These are phyloP conservation scores for Brachionus koreanus DNA, from an alignment of 1,140 invertebrate species.

Conservation along the genomic window DNA sequence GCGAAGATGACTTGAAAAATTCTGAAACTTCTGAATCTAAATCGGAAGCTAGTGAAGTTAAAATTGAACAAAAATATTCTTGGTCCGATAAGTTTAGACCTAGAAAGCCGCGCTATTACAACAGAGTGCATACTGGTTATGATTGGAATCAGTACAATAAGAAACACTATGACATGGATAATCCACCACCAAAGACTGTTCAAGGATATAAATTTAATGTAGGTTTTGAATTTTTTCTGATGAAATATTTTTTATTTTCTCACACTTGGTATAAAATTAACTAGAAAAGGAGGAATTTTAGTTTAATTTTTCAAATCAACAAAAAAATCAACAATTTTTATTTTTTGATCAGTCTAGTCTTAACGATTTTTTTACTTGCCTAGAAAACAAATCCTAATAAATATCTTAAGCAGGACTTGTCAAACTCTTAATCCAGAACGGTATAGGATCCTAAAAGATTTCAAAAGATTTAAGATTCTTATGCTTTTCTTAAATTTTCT, in stretches of 20 bases:
- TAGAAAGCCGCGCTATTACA: constrained; percentile 94
- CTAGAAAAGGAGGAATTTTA: no score
- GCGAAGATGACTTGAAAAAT: constrained; percentile 3
- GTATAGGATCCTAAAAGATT: no score
- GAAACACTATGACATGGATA: constrained; percentile 99
- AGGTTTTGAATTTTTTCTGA: constrained; percentile 48
- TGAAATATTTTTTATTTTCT: not conserved
- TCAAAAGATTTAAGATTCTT: no score
- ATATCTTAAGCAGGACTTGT: no score
- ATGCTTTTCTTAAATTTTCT: no score
- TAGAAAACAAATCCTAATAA: no score
- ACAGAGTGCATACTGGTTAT: constrained; percentile 81
- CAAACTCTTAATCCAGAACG: no score
- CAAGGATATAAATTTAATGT: constrained; percentile 99
- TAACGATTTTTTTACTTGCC: no score
- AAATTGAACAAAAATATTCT: constrained; percentile 70
- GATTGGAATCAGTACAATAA: constrained; percentile 99
- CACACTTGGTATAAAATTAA: no score
- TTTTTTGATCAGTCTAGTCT: no score
- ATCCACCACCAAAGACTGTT: constrained; percentile 98
- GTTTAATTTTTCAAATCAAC: no score
- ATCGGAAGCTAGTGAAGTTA: constrained; percentile 75
- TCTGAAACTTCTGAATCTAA: constrained; percentile 61
- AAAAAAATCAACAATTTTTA: no score
- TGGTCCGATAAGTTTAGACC: constrained; percentile 98